These are phyloP conservation scores for Saguinus midas DNA, from an alignment of 2,113 vertebrate genomes.

Conservation along the genomic window DNA sequence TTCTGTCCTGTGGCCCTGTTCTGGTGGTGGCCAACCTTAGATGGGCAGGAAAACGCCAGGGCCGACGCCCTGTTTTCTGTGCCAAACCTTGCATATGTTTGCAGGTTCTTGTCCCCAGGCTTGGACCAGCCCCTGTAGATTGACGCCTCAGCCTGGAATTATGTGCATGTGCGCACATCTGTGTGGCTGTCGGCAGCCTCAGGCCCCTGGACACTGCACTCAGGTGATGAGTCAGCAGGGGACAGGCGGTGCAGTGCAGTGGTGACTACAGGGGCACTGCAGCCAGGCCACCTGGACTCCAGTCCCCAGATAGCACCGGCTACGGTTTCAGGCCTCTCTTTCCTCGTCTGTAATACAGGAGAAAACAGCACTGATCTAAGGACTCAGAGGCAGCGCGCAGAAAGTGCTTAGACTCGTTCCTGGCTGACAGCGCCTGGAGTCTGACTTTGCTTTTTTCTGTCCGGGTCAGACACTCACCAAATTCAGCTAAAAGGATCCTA, in stretches of 20 bases:
- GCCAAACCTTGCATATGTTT: background rate
- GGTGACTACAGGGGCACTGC: background rate
- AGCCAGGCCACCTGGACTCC: background rate
- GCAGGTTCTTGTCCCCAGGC: background rate
- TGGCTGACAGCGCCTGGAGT: too few species aligned
- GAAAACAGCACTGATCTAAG: fast-evolving
- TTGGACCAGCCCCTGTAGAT: background rate
- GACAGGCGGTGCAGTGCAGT: fast-evolving
- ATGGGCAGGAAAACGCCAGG: background rate
- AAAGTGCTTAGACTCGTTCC: background rate
- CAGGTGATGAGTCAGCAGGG: background rate
- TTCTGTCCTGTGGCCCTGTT: background rate
- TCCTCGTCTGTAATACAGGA: background rate
- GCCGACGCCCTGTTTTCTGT: background rate
- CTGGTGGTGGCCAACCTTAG: background rate
- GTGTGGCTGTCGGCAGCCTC: background rate
- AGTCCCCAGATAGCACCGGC: background rate
- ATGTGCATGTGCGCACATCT: fast-evolving
- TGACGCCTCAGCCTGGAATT: background rate
- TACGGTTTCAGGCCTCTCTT: background rate
- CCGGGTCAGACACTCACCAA: too few species aligned
- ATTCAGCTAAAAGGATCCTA: fast-evolving
- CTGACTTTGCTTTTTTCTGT: background rate
- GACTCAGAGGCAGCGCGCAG: background rate
- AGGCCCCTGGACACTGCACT: fast-evolving